Conservation (phyloP, 2,113 vertebrate genomes). For the Acanthochromis polyacanthus region DNA sequence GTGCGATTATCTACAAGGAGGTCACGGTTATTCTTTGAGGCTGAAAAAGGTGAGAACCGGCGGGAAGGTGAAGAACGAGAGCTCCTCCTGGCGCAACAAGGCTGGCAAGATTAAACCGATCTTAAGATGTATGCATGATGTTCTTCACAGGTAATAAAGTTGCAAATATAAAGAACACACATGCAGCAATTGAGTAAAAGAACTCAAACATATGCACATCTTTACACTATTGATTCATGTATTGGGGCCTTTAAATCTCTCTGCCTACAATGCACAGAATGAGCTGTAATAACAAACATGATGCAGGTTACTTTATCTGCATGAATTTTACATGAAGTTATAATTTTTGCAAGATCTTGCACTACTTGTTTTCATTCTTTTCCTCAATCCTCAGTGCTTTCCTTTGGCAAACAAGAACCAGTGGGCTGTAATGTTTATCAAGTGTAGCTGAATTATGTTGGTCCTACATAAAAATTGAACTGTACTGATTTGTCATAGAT, state of each 20-base stretch:
- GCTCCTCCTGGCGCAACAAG: constrained; percentile 56
- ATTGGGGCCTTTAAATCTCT: too few species aligned
- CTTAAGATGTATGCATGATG: neutral
- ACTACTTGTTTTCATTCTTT: neutral
- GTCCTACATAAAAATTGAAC: neutral
- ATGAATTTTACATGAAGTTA: too few species aligned
- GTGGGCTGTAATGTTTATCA: neutral
- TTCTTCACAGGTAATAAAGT: neutral
- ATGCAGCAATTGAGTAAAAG: neutral
- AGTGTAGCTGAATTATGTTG: neutral
- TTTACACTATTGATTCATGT: too few species aligned
- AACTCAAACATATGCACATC: too few species aligned
- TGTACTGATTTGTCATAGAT: neutral
- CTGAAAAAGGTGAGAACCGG: constrained; percentile 6
- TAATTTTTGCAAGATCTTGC: neutral
- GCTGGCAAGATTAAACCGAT: neutral
- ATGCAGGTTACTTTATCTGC: too few species aligned
- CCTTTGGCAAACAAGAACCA: neutral
- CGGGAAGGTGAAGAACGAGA: constrained; percentile 37
- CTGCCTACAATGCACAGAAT: too few species aligned
- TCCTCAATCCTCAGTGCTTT: neutral
- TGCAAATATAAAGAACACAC: neutral
- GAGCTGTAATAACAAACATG: too few species aligned
- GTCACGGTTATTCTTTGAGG: constrained; percentile 30
- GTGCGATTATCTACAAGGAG: constrained; percentile 65